phyloP scores from a whole-genome alignment of 2,797 vertebrate genomes.

The Euthynnus affinis region DNA sequence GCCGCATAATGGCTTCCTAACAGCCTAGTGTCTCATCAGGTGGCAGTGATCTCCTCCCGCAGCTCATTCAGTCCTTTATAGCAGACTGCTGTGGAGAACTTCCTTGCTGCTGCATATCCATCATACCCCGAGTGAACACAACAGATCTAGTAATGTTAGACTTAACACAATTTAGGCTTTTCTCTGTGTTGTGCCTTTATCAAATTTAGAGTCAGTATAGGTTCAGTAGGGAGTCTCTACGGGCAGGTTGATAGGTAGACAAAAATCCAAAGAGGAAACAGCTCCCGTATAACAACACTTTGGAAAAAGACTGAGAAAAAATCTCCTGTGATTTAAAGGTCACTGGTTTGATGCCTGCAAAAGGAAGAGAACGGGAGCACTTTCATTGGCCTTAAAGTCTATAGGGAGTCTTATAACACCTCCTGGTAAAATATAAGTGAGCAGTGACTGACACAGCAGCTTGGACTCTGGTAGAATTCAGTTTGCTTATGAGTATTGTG shows the following conservation, averaged over 20 bases:
- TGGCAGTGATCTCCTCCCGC: constrained; percentile 42
- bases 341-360: constrained; percentile 64
- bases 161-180: constrained; percentile 63
- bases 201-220: constrained; percentile 51
- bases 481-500: constrained; percentile 16
- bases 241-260: constrained; percentile 59
- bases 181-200: constrained; percentile 72
- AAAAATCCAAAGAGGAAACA: constrained; percentile 60
- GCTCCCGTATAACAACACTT: constrained; percentile 58
- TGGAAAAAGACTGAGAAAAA: constrained; percentile 50
- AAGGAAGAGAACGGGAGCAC: constrained; percentile 61
- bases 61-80: constrained; percentile 44
- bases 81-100: constrained; percentile 39
- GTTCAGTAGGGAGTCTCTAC: constrained; percentile 37
- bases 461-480: constrained; percentile 19
- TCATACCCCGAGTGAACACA: constrained; percentile 60
- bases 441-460: constrained; percentile 53
- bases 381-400: constrained; percentile 53
- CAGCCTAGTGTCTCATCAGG: constrained; percentile 54
- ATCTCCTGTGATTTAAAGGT: constrained; percentile 74
- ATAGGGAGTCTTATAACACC: constrained; percentile 52
- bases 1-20: constrained; percentile 49
- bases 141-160: constrained; percentile 57
- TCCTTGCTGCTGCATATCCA: constrained; percentile 61
- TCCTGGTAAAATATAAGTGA: constrained; percentile 37